phyloP scores from a whole-genome alignment of 2,113 vertebrate genomes.

The Halcyon senegalensis region DNA sequence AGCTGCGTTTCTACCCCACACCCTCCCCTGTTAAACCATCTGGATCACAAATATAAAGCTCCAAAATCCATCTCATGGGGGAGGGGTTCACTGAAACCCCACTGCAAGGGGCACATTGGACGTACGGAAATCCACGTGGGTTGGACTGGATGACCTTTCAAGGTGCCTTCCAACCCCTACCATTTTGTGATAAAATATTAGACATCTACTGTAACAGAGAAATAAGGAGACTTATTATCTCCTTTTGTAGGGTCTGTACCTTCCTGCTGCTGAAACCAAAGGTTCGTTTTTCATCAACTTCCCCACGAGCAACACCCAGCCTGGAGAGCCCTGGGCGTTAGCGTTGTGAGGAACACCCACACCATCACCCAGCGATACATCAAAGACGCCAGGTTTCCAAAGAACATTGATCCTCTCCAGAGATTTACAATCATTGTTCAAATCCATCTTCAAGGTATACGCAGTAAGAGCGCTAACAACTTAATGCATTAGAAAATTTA shows the following conservation, averaged over 20 bases:
- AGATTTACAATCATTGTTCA: not conserved
- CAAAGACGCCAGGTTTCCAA: not conserved
- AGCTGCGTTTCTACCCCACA: not conserved
- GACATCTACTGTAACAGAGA: not conserved
- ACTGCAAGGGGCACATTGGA: not conserved
- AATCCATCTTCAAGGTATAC: not conserved
- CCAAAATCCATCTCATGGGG: not conserved
- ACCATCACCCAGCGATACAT: not conserved
- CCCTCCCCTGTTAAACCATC: not conserved
- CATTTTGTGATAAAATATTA: not conserved
- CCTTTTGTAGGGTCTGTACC: not conserved
- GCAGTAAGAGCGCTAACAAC: not conserved
- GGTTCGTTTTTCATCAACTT: not conserved
- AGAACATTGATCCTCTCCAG: not conserved
- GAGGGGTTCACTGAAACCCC: not conserved
- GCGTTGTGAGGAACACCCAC: not conserved
- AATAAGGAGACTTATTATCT: not conserved
- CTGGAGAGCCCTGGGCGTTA: not conserved
- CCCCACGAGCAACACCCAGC: not conserved
- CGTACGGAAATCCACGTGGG: too few species aligned
- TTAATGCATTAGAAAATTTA: not conserved
- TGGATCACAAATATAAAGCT: not conserved
- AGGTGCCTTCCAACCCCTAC: too few species aligned
- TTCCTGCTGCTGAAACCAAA: not conserved
- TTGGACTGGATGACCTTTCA: too few species aligned